Conservation (phyloP, 2,113 vertebrate species). For the Copsychus sechellarum region DNA sequence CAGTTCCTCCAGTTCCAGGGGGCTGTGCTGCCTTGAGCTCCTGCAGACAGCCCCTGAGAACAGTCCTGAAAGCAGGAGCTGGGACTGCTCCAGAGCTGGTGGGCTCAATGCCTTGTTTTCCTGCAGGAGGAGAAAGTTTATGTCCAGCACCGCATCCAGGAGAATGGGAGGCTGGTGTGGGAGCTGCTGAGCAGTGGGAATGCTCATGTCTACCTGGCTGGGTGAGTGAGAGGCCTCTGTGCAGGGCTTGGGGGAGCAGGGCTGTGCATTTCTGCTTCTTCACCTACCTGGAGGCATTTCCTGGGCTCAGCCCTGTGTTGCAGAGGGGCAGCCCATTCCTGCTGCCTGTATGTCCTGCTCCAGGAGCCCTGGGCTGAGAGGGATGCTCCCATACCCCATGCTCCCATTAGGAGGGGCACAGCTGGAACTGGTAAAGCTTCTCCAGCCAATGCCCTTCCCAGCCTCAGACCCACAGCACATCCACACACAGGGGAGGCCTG, state of each 20-base stretch:
- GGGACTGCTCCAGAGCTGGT: not conserved
- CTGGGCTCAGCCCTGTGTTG: fast-evolving
- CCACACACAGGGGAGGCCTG: not conserved
- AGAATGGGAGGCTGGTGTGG: slow-evolving; percentile 81
- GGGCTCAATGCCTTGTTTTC: not conserved
- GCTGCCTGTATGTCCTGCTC: not conserved
- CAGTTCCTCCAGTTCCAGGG: not conserved
- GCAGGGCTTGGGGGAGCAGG: not conserved
- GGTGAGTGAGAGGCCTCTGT: slow-evolving; percentile 76
- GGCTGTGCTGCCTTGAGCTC: not conserved
- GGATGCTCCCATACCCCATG: not conserved
- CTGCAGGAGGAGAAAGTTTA: slow-evolving; percentile 89
- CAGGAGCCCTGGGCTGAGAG: not conserved
- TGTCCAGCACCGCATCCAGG: slow-evolving; percentile 87
- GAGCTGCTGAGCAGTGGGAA: slow-evolving; percentile 76
- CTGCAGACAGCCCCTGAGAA: not conserved
- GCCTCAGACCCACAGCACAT: not conserved
- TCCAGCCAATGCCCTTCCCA: not conserved
- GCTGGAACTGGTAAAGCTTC: not conserved
- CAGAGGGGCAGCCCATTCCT: not conserved
- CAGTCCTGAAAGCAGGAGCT: not conserved
- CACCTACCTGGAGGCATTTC: not conserved
- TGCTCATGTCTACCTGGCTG: slow-evolving; percentile 87
- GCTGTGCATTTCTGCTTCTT: not conserved
- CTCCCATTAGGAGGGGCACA: not conserved